These are phyloP conservation scores for Exaiptasia diaphana DNA, from an alignment of 64 coral and sea anemone genomes.

Conservation along the genomic window DNA sequence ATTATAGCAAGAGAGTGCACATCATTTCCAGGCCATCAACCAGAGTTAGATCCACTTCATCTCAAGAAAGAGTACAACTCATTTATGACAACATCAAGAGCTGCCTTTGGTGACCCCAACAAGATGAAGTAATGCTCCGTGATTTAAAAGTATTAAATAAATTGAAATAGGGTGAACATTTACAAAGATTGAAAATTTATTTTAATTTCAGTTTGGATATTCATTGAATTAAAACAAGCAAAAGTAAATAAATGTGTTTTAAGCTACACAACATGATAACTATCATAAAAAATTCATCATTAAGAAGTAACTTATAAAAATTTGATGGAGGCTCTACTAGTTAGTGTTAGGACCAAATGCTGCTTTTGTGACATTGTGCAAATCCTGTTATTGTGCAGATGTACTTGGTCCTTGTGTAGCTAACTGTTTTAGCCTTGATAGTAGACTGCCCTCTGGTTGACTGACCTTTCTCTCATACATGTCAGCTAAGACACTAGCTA, in stretches of 20 bases:
- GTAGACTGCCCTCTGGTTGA: background rate
- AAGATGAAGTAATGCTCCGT: conserved; percentile 45
- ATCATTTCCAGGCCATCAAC: conserved; percentile 90
- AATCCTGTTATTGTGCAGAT: background rate
- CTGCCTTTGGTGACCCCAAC: conserved; percentile 79
- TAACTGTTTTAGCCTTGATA: background rate
- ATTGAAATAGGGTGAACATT: background rate
- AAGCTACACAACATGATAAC: too few relatives aligned
- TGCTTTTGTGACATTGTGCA: too few relatives aligned
- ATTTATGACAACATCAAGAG: conserved; percentile 86
- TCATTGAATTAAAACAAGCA: too few relatives aligned
- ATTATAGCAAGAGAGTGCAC: conserved; percentile 78
- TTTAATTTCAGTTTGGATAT: background rate
- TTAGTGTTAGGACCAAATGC: too few relatives aligned
- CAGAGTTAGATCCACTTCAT: conserved; percentile 72
- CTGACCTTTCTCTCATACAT: conserved; percentile 60
- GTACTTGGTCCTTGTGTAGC: background rate
- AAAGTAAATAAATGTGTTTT: too few relatives aligned
- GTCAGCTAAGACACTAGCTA: conserved; percentile 77
- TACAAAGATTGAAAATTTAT: background rate
- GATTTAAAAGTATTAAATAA: too few relatives aligned
- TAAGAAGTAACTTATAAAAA: too few relatives aligned
- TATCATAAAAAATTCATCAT: too few relatives aligned
- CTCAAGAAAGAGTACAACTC: conserved; percentile 91
- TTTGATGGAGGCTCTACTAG: too few relatives aligned